Evolutionary conservation across 2,113 vertebrate genomes (phyloP).

Genomic region (Acinonyx jubatus): DNA sequence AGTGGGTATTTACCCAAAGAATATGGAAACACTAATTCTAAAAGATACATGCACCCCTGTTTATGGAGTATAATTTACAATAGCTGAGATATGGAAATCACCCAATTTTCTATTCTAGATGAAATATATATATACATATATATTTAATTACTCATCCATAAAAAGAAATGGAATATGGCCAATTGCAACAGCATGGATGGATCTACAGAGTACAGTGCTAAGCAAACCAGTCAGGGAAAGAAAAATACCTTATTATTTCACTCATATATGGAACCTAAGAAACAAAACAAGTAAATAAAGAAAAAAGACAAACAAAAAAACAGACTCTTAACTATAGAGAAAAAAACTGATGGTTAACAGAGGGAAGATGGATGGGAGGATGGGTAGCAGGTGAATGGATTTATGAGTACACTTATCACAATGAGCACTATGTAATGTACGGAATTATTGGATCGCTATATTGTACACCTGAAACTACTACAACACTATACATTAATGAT

Average conservation of each 20-base stretch:
- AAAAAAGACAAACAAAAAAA: background rate
- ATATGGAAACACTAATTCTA: background rate
- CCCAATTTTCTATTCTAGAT: no score
- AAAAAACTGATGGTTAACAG: background rate
- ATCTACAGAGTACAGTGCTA: background rate
- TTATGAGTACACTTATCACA: background rate
- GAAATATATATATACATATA: no score
- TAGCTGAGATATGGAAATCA: no score
- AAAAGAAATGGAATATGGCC: background rate
- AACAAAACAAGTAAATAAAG: background rate
- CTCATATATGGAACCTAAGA: background rate
- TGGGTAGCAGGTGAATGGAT: background rate
- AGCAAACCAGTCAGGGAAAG: background rate
- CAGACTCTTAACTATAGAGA: background rate
- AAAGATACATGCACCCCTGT: background rate
- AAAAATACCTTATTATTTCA: background rate
- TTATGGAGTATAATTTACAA: background rate
- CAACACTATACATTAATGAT: background rate
- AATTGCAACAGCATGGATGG: background rate
- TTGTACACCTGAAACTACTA: background rate
- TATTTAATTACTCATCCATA: background rate
- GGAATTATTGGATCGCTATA: background rate
- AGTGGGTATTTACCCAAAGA: background rate
- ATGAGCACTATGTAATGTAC: background rate
- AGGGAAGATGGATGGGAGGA: background rate